A percentile compares a stretch with the other conserved stretches of the same genome.
phyloP scores from a whole-genome alignment of 2,113 vertebrate species.

The Hydrolagus affinis region DNA sequence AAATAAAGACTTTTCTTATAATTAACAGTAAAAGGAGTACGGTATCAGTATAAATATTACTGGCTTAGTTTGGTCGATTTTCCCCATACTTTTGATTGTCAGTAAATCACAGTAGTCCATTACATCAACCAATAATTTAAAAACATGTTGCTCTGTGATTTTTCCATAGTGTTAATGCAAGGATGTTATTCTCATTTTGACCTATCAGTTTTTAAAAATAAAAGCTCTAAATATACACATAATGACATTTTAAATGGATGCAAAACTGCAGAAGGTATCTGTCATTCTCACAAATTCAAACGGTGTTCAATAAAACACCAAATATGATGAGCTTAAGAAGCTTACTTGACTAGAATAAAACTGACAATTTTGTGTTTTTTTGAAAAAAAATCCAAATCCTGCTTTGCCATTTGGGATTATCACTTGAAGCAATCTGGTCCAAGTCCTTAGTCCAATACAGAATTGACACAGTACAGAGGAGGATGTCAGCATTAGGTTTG shows the following conservation, averaged over 20 bases:
- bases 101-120: background rate
- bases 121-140: background rate
- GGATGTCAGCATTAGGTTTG: background rate
- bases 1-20: background rate
- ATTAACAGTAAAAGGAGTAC: background rate
- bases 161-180: background rate
- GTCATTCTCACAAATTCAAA: background rate
- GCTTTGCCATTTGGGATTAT: background rate
- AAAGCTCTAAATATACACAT: background rate
- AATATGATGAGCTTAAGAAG: background rate
- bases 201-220: background rate
- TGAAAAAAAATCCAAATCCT: background rate
- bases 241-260: background rate
- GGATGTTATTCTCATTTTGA: background rate
- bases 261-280: background rate
- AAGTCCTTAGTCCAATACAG: background rate
- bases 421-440: background rate
- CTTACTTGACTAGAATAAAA: background rate
- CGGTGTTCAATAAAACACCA: background rate
- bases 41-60: background rate
- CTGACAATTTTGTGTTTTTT: background rate
- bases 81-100: background rate
- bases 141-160: background rate
- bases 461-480: background rate
- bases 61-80: background rate